A percentile compares a stretch with the other conserved stretches of the same genome.
phyloP scores from a whole-genome alignment of 2,113 vertebrate species.

The Leptodactylus fuscus region DNA sequence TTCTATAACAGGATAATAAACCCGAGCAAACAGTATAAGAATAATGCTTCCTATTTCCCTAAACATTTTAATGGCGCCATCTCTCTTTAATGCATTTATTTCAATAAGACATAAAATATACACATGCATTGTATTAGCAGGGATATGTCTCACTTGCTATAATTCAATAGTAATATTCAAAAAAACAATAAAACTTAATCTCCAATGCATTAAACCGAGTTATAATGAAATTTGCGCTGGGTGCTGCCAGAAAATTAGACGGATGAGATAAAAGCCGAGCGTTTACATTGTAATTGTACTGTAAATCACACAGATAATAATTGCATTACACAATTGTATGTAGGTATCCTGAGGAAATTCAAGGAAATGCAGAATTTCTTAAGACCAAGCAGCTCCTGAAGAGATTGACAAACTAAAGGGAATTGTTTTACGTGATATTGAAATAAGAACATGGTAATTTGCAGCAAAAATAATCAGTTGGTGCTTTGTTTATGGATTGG shows the following conservation, averaged over 20 bases:
- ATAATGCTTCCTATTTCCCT: neutral
- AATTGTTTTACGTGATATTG: neutral
- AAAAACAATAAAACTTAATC: constrained; percentile 53
- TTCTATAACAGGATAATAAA: neutral
- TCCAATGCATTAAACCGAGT: constrained; percentile 43
- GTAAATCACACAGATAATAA: constrained; percentile 52
- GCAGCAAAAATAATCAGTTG: neutral
- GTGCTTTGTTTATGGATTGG: constrained; percentile 64
- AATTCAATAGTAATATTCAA: constrained; percentile 45
- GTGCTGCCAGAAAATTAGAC: constrained; percentile 33
- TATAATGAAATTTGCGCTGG: constrained; percentile 46
- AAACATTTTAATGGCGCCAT: constrained; percentile 6
- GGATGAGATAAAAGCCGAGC: constrained; percentile 40
- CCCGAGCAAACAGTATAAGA: neutral
- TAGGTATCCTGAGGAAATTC: constrained; percentile 22
- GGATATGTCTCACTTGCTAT: constrained; percentile 11
- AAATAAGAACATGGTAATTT: neutral
- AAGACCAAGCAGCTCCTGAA: neutral
- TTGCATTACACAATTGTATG: constrained; percentile 28
- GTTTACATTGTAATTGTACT: constrained; percentile 42
- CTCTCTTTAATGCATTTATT: neutral
- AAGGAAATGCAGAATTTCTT: neutral
- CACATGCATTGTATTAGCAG: neutral
- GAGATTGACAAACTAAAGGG: neutral
- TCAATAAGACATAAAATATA: constrained; percentile 23